Evolutionary conservation across 2,113 vertebrate genomes (phyloP).

Genomic region (Laticauda colubrina): DNA sequence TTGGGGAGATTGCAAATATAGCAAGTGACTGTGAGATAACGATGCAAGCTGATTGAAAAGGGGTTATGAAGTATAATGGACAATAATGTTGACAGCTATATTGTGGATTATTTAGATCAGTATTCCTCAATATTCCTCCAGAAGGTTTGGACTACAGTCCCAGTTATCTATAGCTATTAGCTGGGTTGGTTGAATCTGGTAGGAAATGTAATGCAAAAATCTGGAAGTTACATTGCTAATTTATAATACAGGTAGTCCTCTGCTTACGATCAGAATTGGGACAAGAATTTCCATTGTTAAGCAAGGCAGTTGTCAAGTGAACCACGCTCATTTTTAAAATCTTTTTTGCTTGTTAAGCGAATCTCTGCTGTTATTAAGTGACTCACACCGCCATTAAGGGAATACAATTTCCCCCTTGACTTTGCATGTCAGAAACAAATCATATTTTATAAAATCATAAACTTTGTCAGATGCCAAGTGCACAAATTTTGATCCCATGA

Average conservation of each 20-base stretch:
- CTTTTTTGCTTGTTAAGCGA: not conserved
- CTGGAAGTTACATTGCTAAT: not conserved
- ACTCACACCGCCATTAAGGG: not conserved
- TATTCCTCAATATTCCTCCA: not conserved
- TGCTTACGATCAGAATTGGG: not conserved
- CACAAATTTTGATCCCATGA: not conserved
- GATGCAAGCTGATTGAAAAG: not conserved
- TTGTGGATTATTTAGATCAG: not conserved
- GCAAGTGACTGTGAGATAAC: conserved; percentile 8
- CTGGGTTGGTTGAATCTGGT: not conserved
- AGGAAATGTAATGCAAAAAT: not conserved
- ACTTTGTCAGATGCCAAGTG: not conserved
- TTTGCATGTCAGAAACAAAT: not conserved
- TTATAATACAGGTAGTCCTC: not conserved
- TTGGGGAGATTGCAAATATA: conserved; percentile 9
- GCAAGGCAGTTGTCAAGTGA: too few species aligned
- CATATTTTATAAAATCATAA: not conserved
- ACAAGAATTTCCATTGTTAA: too few species aligned
- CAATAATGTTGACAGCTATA: not conserved
- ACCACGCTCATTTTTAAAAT: too few species aligned
- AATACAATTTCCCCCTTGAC: not conserved
- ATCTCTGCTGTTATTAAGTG: not conserved
- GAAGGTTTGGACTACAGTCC: not conserved
- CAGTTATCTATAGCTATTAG: not conserved
- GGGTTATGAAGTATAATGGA: conserved; percentile 4